Conservation (phyloP, 2,113 vertebrate species). For the Bothrops jararaca region DNA sequence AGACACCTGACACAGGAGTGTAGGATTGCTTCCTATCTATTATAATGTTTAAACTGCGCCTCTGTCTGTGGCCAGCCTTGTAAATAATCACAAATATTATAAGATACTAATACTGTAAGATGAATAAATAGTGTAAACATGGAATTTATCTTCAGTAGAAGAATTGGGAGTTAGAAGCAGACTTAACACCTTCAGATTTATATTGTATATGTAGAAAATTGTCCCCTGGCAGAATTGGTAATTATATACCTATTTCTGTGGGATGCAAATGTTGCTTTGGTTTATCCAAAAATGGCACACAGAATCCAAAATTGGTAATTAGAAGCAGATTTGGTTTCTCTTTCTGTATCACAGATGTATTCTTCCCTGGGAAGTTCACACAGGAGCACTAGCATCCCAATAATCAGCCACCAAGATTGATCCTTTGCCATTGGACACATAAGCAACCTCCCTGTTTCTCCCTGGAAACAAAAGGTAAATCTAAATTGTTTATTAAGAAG, state of each 20-base stretch:
- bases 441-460: not conserved
- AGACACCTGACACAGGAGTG: not conserved
- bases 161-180: not conserved
- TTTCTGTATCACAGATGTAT: constrained; percentile 49
- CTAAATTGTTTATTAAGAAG: constrained; percentile 46
- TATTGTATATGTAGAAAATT: not conserved
- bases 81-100: not conserved
- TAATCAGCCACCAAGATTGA: constrained; percentile 43
- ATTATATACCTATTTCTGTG: rapidly evolving
- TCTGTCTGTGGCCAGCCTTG: not conserved
- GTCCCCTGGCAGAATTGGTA: not conserved
- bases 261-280: constrained; percentile 18
- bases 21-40: not conserved
- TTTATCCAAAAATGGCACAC: constrained; percentile 36
- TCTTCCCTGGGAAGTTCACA: constrained; percentile 46
- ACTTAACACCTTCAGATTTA: not conserved
- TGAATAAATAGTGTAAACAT: not conserved
- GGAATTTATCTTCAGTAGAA: not conserved
- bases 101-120: not conserved
- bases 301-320: constrained; percentile 45
- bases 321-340: constrained; percentile 50
- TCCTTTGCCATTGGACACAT: constrained; percentile 45
- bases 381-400: constrained; percentile 42
- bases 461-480: constrained; percentile 62
- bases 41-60: not conserved